Base-by-base conservation (phyloP, 1,140 invertebrate genomes). In the Drosophila biarmipes region DNA sequence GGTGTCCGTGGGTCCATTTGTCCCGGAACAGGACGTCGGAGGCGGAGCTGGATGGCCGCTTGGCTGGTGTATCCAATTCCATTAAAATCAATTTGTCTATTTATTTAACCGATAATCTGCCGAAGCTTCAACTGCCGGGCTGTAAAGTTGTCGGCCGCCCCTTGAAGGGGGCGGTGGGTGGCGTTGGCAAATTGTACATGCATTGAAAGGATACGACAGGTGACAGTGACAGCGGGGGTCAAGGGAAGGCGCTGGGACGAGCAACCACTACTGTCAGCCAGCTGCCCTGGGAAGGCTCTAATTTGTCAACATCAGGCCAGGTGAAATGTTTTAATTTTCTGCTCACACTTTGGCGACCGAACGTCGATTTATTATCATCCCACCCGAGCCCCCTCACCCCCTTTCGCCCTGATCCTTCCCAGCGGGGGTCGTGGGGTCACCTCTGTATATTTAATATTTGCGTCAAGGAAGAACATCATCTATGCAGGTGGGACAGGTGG, bases 11-110 rank as follows among this genome's bases (percentile, higher is more conserved):
- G 35, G 52, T 64, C 29, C 55, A 15, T 40, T 29, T 66, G 62
- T n/a, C 43, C 66, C 34, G 40, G 66, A 51, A 34, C 51, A 45
- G 57, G 57, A 75, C 72, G 52, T 74, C 59, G 52, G 38, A 75
- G 46, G 52, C 72, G 52, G 17, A 59, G 40, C 52, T 69, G 42
- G 43, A 46, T 46, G 46, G 46, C 29, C 69, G 15, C 58, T 73
- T 62, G 46, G 48, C 66, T 51, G 21, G 55, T 76, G 62, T 89
- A 79, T 87, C 79, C 84, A 87, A 87, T 89, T 89, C 84, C 84
- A 87, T 89, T 87, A 84, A 87, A 87, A 84, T 89, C 84, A 87
- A 89, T 87, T 87, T 89, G 84, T 87, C 84, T 87, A 89, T 87
- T 87, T 87, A 87, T 89, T 89, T 87, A 84, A 77, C 84, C 79